Evolutionary conservation across 1,140 invertebrate genomes (phyloP).

Genomic region (Schlechtendalia chinensis): DNA sequence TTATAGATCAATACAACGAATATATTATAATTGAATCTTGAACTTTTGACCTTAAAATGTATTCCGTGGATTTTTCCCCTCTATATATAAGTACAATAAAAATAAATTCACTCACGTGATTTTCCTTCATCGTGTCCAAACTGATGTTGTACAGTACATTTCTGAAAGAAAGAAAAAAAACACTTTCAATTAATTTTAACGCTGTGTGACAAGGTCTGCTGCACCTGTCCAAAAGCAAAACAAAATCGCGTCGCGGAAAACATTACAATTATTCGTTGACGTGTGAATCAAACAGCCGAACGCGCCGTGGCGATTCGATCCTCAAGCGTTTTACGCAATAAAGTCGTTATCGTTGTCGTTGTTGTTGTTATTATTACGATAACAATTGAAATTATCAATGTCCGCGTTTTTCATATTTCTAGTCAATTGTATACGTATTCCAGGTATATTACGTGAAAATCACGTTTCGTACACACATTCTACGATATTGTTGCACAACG

Average conservation of each 20-base stretch:
- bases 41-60: too few relatives aligned
- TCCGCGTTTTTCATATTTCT: neutral
- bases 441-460: constrained; percentile 23
- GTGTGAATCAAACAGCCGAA: too few relatives aligned
- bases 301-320: too few relatives aligned
- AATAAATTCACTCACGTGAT: constrained; percentile 59
- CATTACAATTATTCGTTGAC: too few relatives aligned
- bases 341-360: too few relatives aligned
- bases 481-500: too few relatives aligned
- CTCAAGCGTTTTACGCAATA: neutral
- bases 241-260: too few relatives aligned
- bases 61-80: too few relatives aligned
- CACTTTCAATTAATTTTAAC: constrained; percentile 41
- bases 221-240: too few relatives aligned
- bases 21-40: too few relatives aligned
- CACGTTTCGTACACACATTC: too few relatives aligned
- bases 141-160: constrained; percentile 80
- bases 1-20: neutral
- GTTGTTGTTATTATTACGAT: too few relatives aligned
- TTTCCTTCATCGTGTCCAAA: constrained; percentile 68
- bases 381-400: neutral
- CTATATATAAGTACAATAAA: neutral
- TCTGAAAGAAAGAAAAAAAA: constrained; percentile 62
- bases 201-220: neutral
- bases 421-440: neutral